These are phyloP conservation scores for Euzetes globulus DNA, from an alignment of 2,888 invertebrate species.

Conservation along the genomic window DNA sequence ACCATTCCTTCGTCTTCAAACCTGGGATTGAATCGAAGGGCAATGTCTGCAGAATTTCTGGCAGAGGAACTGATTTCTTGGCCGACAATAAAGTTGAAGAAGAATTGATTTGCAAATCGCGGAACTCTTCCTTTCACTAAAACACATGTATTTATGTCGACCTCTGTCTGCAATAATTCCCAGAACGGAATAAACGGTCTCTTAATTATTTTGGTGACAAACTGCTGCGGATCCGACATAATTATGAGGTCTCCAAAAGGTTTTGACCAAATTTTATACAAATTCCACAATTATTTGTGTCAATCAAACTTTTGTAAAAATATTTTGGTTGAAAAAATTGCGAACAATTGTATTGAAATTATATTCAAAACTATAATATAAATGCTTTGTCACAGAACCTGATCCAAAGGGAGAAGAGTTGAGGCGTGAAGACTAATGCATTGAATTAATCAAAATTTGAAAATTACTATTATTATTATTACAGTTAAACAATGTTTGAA, in stretches of 20 bases:
- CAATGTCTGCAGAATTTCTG: conserved; percentile 19
- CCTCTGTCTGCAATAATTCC: background rate
- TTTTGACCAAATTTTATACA: background rate
- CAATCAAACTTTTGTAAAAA: background rate
- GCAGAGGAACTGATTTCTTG: conserved; percentile 16
- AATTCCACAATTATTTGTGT: background rate
- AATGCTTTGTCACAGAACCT: conserved; percentile 18
- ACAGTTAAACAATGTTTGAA: background rate
- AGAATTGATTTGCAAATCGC: conserved; percentile 13
- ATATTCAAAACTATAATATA: background rate
- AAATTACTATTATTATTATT: background rate
- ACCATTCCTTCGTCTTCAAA: conserved; percentile 17
- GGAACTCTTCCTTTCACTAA: conserved; percentile 17
- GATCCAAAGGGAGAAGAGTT: background rate
- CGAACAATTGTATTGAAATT: conserved; percentile 18
- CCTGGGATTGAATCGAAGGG: background rate
- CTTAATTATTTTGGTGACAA: conserved; percentile 16
- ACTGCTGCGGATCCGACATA: background rate
- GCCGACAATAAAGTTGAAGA: conserved; percentile 2
- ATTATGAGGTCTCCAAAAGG: background rate
- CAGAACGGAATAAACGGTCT: conserved; percentile 21
- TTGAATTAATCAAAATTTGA: background rate
- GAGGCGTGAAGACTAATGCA: conserved; percentile 18
- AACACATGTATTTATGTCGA: conserved; percentile 4
- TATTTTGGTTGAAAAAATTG: background rate